Evolutionary conservation across 2,797 vertebrate species (phyloP).

Genomic region (Dermochelys coriacea): DNA sequence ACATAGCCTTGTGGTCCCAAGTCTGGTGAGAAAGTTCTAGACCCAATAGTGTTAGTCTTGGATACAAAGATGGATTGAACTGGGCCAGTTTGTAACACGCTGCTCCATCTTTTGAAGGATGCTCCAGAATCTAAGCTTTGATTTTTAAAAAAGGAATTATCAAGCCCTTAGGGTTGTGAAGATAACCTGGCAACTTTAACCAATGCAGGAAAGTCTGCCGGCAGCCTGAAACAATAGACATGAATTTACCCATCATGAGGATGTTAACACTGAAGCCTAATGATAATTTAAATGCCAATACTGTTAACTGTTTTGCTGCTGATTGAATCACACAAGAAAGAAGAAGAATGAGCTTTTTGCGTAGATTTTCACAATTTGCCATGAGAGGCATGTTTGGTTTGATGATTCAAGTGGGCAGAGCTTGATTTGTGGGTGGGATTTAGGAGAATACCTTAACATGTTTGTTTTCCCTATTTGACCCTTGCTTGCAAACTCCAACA

Average conservation of each 20-base stretch:
- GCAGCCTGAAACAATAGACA: background rate
- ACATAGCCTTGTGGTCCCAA: background rate
- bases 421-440: background rate
- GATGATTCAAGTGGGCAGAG: background rate
- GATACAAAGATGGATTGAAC: background rate
- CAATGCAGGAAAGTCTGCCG: background rate
- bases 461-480: background rate
- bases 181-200: background rate
- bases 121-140: background rate
- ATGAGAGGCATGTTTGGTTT: fast-evolving
- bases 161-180: background rate
- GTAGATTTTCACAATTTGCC: background rate
- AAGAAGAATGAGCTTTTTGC: background rate
- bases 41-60: background rate
- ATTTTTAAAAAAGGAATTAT: background rate
- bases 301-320: background rate
- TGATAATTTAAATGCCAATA: background rate
- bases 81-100: background rate
- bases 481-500: background rate
- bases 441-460: background rate
- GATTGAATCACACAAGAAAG: background rate
- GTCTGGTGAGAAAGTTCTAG: background rate
- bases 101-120: background rate
- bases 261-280: background rate
- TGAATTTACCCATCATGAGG: background rate